Evolutionary conservation across 1,140 invertebrate genomes (phyloP).

Genomic region (Formica exsecta): DNA sequence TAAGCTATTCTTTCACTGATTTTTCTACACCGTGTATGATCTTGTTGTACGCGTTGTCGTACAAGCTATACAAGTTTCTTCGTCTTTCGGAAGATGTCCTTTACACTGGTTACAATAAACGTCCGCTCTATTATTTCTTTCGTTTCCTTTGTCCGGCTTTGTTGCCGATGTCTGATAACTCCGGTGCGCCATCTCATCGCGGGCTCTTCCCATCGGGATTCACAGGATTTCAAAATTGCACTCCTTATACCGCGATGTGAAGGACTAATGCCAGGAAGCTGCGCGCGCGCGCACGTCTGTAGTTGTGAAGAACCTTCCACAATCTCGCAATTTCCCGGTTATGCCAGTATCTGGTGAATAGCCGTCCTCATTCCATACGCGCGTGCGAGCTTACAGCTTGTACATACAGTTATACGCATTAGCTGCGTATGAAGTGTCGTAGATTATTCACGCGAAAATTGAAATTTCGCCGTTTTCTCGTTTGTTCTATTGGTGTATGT

Average conservation of each 20-base stretch:
- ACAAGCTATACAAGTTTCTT: neutral
- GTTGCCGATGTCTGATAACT: constrained; percentile 60
- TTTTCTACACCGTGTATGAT: neutral
- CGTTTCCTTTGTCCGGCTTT: constrained; percentile 33
- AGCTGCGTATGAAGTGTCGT: constrained; percentile 8
- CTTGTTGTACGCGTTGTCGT: neutral
- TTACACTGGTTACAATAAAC: constrained; percentile 60
- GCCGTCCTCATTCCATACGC: constrained; percentile 51
- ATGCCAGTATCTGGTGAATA: constrained; percentile 57
- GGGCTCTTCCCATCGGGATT: neutral
- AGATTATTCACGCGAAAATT: constrained; percentile 46
- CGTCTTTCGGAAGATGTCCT: constrained; percentile 10
- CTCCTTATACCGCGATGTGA: constrained; percentile 39
- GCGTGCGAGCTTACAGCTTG: constrained; percentile 19
- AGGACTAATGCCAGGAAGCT: constrained; percentile 53
- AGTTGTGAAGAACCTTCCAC: constrained; percentile 67
- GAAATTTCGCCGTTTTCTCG: constrained; percentile 33
- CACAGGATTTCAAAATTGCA: constrained; percentile 53
- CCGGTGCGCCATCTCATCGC: constrained; percentile 19
- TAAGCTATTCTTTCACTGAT: neutral
- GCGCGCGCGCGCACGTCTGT: constrained; percentile 11
- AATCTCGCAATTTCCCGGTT: constrained; percentile 68
- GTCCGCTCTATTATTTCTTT: constrained; percentile 26
- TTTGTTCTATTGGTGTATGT: neutral
- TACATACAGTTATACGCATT: constrained; percentile 25